phyloP scores from a whole-genome alignment of 1,140 invertebrate genomes.

The Luehdorfia chinensis region DNA sequence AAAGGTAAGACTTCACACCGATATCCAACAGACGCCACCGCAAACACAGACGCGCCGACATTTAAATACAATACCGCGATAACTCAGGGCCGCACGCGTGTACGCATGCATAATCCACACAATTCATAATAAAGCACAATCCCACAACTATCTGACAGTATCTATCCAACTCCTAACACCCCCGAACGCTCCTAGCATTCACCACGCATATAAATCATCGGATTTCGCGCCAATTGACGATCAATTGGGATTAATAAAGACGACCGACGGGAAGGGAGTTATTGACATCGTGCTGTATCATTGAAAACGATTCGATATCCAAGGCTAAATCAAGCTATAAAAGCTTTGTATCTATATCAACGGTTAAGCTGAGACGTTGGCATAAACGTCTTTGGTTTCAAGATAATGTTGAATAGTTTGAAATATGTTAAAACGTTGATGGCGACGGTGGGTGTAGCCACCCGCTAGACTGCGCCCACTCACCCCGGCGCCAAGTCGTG shows the following conservation, averaged over 20 bases:
- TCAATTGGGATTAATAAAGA: conserved; percentile 63
- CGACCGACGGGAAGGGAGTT: conserved; percentile 34
- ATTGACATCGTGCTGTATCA: conserved; percentile 51
- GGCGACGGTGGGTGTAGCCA: conserved; percentile 30
- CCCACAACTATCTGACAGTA: conserved; percentile 33
- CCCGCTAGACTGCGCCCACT: conserved; percentile 39
- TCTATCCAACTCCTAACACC: conserved; percentile 25
- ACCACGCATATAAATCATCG: conserved; percentile 25
- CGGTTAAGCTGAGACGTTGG: conserved; percentile 41
- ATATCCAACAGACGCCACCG: conserved; percentile 15
- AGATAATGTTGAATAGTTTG: conserved; percentile 56
- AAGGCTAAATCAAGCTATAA: conserved; percentile 29
- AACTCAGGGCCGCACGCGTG: conserved; percentile 57
- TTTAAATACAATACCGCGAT: conserved; percentile 72
- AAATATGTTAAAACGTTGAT: conserved; percentile 45
- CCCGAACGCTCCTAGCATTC: conserved; percentile 23
- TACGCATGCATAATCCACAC: conserved; percentile 56
- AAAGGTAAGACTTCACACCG: not conserved
- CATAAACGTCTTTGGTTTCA: conserved; percentile 51
- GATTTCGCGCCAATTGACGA: conserved; percentile 61
- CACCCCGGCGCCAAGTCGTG: conserved; percentile 17
- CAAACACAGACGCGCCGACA: conserved; percentile 44
- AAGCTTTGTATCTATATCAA: conserved; percentile 36
- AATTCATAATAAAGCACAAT: conserved; percentile 57
- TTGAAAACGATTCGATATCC: conserved; percentile 45